A percentile compares a stretch with the other conserved stretches of the same genome.
Evolutionary conservation across 2,888 invertebrate genomes (phyloP).

Genomic region (Pemphredon lugubris): DNA sequence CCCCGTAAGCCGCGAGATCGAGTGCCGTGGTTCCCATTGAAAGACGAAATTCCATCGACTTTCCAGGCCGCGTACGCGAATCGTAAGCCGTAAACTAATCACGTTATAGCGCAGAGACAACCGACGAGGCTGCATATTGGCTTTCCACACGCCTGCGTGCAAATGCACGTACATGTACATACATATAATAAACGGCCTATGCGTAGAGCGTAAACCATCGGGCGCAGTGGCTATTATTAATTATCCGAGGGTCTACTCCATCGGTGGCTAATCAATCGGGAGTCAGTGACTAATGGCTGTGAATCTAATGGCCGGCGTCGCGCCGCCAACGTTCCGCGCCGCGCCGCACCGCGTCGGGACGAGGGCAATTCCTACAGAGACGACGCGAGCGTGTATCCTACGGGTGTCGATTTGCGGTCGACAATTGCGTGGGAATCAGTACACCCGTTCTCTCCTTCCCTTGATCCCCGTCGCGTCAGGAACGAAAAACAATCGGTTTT

Average conservation of each 20-base stretch:
- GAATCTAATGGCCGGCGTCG: slow-evolving; percentile 44
- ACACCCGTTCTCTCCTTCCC: slow-evolving; percentile 3
- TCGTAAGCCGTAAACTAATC: slow-evolving; percentile 15
- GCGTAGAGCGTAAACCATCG: slow-evolving; percentile 53
- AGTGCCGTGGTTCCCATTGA: neutral
- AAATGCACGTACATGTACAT: too few species aligned
- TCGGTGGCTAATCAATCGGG: slow-evolving; percentile 66
- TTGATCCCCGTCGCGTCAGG: too few species aligned
- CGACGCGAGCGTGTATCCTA: too few species aligned
- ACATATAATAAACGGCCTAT: slow-evolving; percentile 54
- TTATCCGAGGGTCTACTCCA: slow-evolving; percentile 61
- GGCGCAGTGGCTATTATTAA: slow-evolving; percentile 57
- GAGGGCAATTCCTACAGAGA: slow-evolving; percentile 12
- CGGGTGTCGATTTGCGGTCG: slow-evolving; percentile 2
- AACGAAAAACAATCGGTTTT: too few species aligned
- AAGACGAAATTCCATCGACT: neutral
- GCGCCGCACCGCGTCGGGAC: too few species aligned
- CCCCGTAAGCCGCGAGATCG: too few species aligned
- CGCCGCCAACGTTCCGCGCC: too few species aligned
- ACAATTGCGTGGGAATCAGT: neutral
- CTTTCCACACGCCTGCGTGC: slow-evolving; percentile 31
- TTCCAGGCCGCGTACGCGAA: neutral
- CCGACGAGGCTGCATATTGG: neutral
- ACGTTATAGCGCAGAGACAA: slow-evolving; percentile 5
- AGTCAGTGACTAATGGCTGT: slow-evolving; percentile 61